Evolutionary conservation across 2,113 vertebrate genomes (phyloP).

Genomic region (Phodopus roborovskii): DNA sequence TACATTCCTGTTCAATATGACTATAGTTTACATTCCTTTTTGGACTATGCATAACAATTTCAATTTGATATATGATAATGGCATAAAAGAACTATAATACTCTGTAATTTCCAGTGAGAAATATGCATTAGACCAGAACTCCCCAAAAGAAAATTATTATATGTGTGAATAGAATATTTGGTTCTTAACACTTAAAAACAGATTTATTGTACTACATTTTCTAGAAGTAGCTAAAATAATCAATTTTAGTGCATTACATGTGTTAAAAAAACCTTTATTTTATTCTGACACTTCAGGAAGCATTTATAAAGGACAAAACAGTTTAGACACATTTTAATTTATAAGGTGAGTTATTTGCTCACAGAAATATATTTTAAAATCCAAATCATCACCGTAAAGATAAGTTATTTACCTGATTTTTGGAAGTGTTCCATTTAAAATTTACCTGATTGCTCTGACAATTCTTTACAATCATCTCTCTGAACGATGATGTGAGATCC

Average conservation of each 20-base stretch:
- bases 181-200: slow-evolving; percentile 41
- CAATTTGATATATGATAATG: slow-evolving; percentile 61
- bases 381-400: slow-evolving; percentile 50
- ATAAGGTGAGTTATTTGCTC: slow-evolving; percentile 56
- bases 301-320: slow-evolving; percentile 21
- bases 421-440: slow-evolving; percentile 72
- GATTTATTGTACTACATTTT: slow-evolving; percentile 69
- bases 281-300: slow-evolving; percentile 68
- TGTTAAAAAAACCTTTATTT: slow-evolving; percentile 63
- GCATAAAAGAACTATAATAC: slow-evolving; percentile 55
- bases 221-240: slow-evolving; percentile 65
- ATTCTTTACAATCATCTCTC: slow-evolving; percentile 75
- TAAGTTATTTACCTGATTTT: slow-evolving; percentile 55
- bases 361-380: slow-evolving; percentile 69
- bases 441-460: slow-evolving; percentile 74
- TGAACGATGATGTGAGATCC: slow-evolving; percentile 75
- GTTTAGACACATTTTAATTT: slow-evolving; percentile 71
- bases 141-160: slow-evolving; percentile 67
- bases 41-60: slow-evolving; percentile 63
- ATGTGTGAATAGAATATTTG: slow-evolving; percentile 59
- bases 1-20: slow-evolving; percentile 60
- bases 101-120: slow-evolving; percentile 64
- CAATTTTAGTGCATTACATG: slow-evolving; percentile 54
- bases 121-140: slow-evolving; percentile 40
- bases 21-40: slow-evolving; percentile 66